These are phyloP conservation scores for Sander lucioperca DNA, from an alignment of 2,113 vertebrate genomes.

Conservation along the genomic window DNA sequence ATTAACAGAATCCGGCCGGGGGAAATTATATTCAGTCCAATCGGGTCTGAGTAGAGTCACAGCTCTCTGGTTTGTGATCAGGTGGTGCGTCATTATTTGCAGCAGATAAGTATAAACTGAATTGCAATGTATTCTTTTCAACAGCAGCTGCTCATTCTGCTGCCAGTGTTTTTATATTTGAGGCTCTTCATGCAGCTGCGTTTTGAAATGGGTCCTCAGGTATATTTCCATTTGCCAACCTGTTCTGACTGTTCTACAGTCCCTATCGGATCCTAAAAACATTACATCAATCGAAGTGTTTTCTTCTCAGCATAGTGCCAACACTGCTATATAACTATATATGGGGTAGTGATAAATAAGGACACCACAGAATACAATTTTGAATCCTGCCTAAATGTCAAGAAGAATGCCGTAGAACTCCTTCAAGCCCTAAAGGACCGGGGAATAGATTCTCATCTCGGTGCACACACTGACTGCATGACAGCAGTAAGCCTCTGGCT, in stretches of 20 bases:
- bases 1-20: not conserved
- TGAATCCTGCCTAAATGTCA: not conserved
- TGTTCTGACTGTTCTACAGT: not conserved
- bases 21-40: not conserved
- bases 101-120: not conserved
- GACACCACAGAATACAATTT: not conserved
- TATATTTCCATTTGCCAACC: not conserved
- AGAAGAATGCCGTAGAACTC: too few relatives aligned
- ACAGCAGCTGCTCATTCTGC: not conserved
- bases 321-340: not conserved
- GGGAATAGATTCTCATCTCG: too few relatives aligned
- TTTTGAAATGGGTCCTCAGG: not conserved
- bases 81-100: not conserved
- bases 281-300: not conserved
- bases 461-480: too few relatives aligned
- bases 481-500: too few relatives aligned
- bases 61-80: not conserved
- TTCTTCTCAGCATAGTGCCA: not conserved
- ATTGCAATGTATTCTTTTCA: not conserved
- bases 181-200: not conserved
- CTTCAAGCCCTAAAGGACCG: not conserved
- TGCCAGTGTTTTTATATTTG: not conserved
- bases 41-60: too few relatives aligned
- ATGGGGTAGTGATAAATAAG: not conserved
- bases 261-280: not conserved